phyloP scores from a whole-genome alignment of 2,113 vertebrate genomes.

The Ciconia stormi region DNA sequence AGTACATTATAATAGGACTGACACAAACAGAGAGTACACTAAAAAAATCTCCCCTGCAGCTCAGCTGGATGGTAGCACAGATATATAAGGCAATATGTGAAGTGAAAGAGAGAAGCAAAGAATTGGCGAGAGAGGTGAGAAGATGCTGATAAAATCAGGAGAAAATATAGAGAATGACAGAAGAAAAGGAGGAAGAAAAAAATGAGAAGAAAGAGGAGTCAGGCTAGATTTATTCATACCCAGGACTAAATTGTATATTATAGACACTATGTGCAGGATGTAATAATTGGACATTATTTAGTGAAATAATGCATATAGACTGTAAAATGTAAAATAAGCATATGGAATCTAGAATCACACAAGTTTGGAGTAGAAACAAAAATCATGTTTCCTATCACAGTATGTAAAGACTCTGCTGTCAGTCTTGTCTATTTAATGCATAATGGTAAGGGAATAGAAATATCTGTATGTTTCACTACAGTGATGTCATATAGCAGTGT shows the following conservation, averaged over 20 bases:
- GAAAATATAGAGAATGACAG: neutral
- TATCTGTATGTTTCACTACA: neutral
- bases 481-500: neutral
- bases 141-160: neutral
- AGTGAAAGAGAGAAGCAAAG: conserved; percentile 7
- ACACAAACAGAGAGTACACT: neutral
- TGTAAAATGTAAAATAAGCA: neutral
- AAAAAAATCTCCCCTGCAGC: neutral
- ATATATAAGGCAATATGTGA: neutral
- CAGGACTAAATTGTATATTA: neutral
- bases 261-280: neutral
- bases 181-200: neutral
- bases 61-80: neutral
- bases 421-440: neutral
- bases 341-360: neutral
- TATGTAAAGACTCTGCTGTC: neutral
- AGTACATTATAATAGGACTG: neutral
- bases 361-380: neutral
- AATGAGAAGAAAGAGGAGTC: neutral
- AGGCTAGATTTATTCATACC: neutral
- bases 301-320: neutral
- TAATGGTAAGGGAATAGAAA: neutral
- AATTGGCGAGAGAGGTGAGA: neutral
- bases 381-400: neutral
- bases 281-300: neutral